A percentile compares a stretch with the other conserved stretches of the same genome.
These are phyloP conservation scores for Caracal caracal DNA, from an alignment of 2,113 vertebrate species.

Conservation along the genomic window DNA sequence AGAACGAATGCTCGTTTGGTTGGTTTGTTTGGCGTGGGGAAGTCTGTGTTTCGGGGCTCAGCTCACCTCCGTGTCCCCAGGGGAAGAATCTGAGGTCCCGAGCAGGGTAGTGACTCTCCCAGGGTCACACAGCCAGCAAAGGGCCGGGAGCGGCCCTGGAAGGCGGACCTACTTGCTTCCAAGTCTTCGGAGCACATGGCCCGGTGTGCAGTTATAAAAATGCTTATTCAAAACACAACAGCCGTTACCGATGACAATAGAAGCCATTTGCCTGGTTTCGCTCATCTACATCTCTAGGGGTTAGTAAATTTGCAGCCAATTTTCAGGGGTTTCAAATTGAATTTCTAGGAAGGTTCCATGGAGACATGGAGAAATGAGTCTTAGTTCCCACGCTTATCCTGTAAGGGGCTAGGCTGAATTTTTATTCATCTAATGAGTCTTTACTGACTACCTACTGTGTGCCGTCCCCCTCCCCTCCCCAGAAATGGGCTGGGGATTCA, in stretches of 20 bases:
- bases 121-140: background rate
- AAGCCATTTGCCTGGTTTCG: background rate
- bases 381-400: background rate
- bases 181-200: background rate
- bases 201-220: background rate
- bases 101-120: background rate
- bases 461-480: background rate
- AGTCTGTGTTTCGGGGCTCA: background rate
- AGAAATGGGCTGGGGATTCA: background rate
- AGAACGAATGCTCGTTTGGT: background rate
- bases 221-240: conserved; percentile 1
- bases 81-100: background rate
- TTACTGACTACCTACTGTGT: background rate
- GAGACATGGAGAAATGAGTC: background rate
- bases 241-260: background rate
- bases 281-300: background rate
- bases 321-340: conserved; percentile 39
- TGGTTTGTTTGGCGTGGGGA: background rate
- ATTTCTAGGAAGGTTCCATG: background rate
- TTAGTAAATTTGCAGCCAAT: conserved; percentile 71
- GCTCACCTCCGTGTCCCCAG: background rate
- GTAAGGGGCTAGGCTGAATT: background rate
- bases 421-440: background rate
- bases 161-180: background rate
- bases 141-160: background rate